Percentiles rank a stretch among this genome's conserved stretches.
phyloP scores from a whole-genome alignment of 2,888 invertebrate species.

The Uloborus plumipes region DNA sequence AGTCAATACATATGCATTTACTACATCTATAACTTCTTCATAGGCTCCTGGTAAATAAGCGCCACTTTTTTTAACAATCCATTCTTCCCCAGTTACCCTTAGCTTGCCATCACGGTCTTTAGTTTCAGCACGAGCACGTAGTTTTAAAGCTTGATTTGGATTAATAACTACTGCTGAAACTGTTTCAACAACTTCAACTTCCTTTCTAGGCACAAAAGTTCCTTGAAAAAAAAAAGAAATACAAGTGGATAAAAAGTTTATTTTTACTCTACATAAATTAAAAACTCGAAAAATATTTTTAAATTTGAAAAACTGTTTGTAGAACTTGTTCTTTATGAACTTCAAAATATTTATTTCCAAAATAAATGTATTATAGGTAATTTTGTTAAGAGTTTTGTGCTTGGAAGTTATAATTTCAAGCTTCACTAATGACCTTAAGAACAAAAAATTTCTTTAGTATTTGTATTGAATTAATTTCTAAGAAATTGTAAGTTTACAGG shows the following conservation, averaged over 20 bases:
- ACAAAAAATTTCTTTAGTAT: too few species aligned
- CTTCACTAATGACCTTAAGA: too few species aligned
- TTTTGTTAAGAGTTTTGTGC: too few species aligned
- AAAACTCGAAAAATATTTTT: too few species aligned
- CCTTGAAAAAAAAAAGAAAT: slow-evolving; percentile 68
- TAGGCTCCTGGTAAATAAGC: slow-evolving; percentile 74
- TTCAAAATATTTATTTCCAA: too few species aligned
- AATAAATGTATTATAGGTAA: too few species aligned
- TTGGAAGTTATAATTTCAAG: too few species aligned
- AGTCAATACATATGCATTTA: slow-evolving; percentile 73
- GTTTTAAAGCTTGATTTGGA: slow-evolving; percentile 73
- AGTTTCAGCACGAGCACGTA: slow-evolving; percentile 73
- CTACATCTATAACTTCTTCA: slow-evolving; percentile 73
- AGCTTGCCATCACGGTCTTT: slow-evolving; percentile 69
- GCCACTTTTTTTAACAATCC: slow-evolving; percentile 73
- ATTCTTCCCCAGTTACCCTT: slow-evolving; percentile 72
- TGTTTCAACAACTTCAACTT: slow-evolving; percentile 72
- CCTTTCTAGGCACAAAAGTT: slow-evolving; percentile 74
- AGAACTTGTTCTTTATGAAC: too few species aligned
- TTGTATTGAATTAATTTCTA: too few species aligned
- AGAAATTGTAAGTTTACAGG: too few species aligned
- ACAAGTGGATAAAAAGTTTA: not conserved
- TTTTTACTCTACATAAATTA: too few species aligned
- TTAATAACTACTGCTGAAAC: slow-evolving; percentile 72
- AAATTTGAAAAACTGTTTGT: too few species aligned